These are phyloP conservation scores for Parnassius glacialis DNA, from an alignment of 2,888 invertebrate genomes.

Conservation along the genomic window DNA sequence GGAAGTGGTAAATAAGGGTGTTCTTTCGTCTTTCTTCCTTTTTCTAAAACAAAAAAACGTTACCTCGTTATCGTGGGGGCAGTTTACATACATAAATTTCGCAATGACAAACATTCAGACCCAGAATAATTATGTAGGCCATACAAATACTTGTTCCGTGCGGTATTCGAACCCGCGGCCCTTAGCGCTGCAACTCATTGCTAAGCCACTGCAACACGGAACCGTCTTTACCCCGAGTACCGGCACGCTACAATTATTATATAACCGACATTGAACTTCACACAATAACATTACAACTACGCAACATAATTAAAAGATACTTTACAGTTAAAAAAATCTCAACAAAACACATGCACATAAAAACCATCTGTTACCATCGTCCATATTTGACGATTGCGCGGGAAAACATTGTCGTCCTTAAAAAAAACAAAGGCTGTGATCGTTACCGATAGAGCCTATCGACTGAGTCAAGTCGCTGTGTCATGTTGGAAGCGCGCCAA, in stretches of 20 bases:
- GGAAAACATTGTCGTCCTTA: slow-evolving; percentile 52
- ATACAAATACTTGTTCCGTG: too few relatives aligned
- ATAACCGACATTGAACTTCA: slow-evolving; percentile 64
- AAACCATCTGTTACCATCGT: slow-evolving; percentile 48
- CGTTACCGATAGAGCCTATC: slow-evolving; percentile 45
- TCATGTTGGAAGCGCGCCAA: slow-evolving; percentile 61
- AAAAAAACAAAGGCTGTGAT: slow-evolving; percentile 13
- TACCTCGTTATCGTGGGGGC: too few relatives aligned
- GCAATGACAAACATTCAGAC: too few relatives aligned
- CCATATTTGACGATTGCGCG: slow-evolving; percentile 64
- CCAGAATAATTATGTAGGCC: too few relatives aligned
- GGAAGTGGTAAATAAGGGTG: too few relatives aligned
- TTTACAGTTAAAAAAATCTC: slow-evolving; percentile 8
- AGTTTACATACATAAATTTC: too few relatives aligned
- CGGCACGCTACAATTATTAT: slow-evolving; percentile 50
- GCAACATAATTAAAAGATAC: slow-evolving; percentile 42
- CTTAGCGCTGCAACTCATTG: too few relatives aligned
- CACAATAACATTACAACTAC: slow-evolving; percentile 34
- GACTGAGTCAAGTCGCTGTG: slow-evolving; percentile 51
- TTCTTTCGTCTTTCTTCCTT: too few relatives aligned
- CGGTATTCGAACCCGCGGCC: too few relatives aligned
- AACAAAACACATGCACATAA: slow-evolving; percentile 35
- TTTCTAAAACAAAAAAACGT: too few relatives aligned
- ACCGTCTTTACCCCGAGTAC: too few relatives aligned
- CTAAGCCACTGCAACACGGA: background rate